Percentiles rank a stretch among this genome's conserved stretches.
These are phyloP conservation scores for Baccha elongata DNA, from an alignment of 2,888 invertebrate species.

Conservation along the genomic window DNA sequence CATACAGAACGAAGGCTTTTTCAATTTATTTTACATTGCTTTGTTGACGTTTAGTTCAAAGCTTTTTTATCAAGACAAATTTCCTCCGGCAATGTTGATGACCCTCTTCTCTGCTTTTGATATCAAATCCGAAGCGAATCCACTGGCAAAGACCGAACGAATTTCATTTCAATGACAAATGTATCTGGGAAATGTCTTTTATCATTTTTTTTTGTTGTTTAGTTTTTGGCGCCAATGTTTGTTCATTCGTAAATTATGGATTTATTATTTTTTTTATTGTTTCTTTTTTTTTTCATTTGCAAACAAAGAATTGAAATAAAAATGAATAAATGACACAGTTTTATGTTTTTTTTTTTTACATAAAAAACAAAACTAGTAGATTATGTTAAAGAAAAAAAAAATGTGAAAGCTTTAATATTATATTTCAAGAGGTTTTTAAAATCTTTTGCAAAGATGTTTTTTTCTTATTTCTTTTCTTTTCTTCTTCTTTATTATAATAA, in stretches of 20 bases:
- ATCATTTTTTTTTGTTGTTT: neutral
- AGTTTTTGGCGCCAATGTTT: slow-evolving; percentile 61
- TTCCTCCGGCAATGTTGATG: slow-evolving; percentile 47
- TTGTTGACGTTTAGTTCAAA: slow-evolving; percentile 22
- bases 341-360: slow-evolving; percentile 12
- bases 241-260: slow-evolving; percentile 49
- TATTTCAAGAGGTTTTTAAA: slow-evolving; percentile 20
- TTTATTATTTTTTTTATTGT: slow-evolving; percentile 18
- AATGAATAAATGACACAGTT: slow-evolving; percentile 60
- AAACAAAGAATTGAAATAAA: slow-evolving; percentile 28
- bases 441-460: slow-evolving; percentile 20
- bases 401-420: slow-evolving; percentile 45
- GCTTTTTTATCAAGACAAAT: slow-evolving; percentile 16
- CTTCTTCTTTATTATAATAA: slow-evolving; percentile 32
- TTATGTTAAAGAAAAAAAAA: slow-evolving; percentile 1
- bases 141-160: slow-evolving; percentile 27
- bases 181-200: slow-evolving; percentile 39
- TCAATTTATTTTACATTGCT: too few species aligned
- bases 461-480: slow-evolving; percentile 5
- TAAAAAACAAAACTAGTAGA: neutral
- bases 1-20: too few species aligned
- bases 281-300: neutral
- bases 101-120: slow-evolving; percentile 14
- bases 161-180: slow-evolving; percentile 35
- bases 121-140: neutral